Evolutionary conservation across 2,797 vertebrate species (phyloP).

Genomic region (Pteropus rufus): DNA sequence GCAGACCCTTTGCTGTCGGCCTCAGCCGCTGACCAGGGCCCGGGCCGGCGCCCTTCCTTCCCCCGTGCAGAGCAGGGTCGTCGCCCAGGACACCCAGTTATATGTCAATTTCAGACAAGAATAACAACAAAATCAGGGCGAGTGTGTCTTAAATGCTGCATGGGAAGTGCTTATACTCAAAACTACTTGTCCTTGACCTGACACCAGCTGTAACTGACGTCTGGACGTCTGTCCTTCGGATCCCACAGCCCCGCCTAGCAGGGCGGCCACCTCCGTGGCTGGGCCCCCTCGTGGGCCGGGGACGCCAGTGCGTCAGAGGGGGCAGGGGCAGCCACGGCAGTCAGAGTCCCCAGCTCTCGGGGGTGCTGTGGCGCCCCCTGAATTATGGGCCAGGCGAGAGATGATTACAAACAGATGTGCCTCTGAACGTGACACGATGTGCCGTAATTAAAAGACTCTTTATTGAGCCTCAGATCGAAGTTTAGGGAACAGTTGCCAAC

Average conservation of each 20-base stretch:
- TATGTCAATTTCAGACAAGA: not conserved
- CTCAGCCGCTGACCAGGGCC: not conserved
- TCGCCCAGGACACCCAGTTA: not conserved
- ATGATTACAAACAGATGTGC: constrained; percentile 54
- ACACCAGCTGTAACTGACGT: not conserved
- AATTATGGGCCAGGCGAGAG: not conserved
- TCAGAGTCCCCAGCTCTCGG: not conserved
- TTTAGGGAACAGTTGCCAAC: constrained; percentile 27
- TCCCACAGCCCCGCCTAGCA: no score
- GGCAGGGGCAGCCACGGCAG: not conserved
- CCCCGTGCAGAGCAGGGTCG: not conserved
- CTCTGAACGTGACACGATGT: not conserved
- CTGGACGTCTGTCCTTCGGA: no score
- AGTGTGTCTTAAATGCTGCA: not conserved
- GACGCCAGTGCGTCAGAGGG: not conserved
- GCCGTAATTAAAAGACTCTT: constrained; percentile 29
- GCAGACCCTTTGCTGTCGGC: not conserved
- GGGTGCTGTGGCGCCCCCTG: not conserved
- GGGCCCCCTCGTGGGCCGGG: not conserved
- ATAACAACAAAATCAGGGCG: not conserved
- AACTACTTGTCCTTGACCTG: not conserved
- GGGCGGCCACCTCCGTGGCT: not conserved
- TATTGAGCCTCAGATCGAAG: constrained; percentile 31
- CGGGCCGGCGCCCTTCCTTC: not conserved
- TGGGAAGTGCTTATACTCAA: not conserved